These are phyloP conservation scores for Drosophila seclusa DNA, from an alignment of 2,888 invertebrate species.

Conservation along the genomic window DNA sequence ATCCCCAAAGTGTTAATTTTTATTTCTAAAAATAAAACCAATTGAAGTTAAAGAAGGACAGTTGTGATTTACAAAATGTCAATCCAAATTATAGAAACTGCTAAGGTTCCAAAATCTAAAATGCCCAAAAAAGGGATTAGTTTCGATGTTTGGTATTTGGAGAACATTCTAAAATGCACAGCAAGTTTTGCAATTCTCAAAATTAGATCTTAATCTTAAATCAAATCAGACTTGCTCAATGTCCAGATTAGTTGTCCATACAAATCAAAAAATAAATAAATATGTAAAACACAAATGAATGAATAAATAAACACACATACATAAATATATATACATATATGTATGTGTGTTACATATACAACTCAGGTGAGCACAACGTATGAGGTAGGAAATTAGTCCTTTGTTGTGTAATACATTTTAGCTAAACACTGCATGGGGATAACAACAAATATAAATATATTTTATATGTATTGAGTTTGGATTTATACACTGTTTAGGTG, in stretches of 20 bases:
- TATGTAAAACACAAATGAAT: conserved; percentile 1
- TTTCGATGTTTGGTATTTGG: neutral
- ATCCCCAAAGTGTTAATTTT: neutral
- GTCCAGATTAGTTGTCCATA: neutral
- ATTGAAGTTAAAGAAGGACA: neutral
- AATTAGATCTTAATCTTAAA: neutral
- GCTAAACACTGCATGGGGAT: conserved; percentile 9
- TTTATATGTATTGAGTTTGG: conserved; percentile 24
- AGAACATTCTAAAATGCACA: neutral
- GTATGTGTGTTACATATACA: neutral
- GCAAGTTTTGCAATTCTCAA: neutral
- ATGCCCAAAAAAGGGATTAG: neutral
- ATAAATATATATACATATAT: neutral
- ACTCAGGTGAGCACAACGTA: conserved; percentile 8
- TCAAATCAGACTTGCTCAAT: conserved; percentile 5
- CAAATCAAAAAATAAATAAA: conserved; percentile 2
- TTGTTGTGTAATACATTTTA: conserved; percentile 6
- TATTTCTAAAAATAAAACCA: neutral
- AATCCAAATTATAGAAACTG: neutral
- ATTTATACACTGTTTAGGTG: conserved; percentile 45
- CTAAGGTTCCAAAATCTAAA: neutral
- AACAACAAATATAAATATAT: neutral
- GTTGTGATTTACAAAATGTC: neutral
- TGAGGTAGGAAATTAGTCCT: conserved; percentile 9
- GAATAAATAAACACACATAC: neutral